Evolutionary conservation across 2,888 invertebrate genomes (phyloP), one percentile per base, ranked within the genome.

Genomic region (Drosophila hamatofila): DNA sequence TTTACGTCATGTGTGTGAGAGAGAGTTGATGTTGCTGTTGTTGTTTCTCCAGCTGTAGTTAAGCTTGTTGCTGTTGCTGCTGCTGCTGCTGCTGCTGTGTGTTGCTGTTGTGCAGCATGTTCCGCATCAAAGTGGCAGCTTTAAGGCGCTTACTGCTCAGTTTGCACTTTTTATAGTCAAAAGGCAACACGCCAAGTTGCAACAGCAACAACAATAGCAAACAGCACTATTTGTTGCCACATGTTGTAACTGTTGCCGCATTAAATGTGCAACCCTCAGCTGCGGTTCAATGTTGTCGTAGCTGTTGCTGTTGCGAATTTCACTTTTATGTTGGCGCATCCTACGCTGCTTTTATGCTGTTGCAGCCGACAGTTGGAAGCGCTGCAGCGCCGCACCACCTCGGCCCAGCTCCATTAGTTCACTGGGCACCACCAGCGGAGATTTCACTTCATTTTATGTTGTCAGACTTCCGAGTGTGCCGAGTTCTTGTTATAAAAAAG

Each of bases 381-480:
- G 18, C 23, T 25, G 16, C 41, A 44, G 27, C 46, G 33, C 18
- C 39, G 39, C 41, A 14, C 21, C 44, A 52, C 18, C 41, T 35
- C 42, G 14, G 52, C 37, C 23, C 52, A 60, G 30, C 30, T 42
- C 55, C 44, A 78, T 74, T 79, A 87, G 79, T 87, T 76, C 74
- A 79, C 68, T 87, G 74, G 63, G 72, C 84, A 79, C 89, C 84
- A 87, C 84, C 84, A 84, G 84, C 84, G 79, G 88, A 84, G 84
- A 84, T 89, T 84, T 84, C 81, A 84, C 90, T 85, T 83, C 85
- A 89, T 85, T 85, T 85, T 89, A 89, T 89, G 83, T 78, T 85
- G 88, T 85, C 88, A 85, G 89, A 84, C 85, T 88, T 88, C 88
- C 85, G 88, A 85, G 88, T 82, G 90, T 72, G 78, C 80, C 72